Conservation (phyloP, 2,888 invertebrate species). For the Choreutis nemorana region DNA sequence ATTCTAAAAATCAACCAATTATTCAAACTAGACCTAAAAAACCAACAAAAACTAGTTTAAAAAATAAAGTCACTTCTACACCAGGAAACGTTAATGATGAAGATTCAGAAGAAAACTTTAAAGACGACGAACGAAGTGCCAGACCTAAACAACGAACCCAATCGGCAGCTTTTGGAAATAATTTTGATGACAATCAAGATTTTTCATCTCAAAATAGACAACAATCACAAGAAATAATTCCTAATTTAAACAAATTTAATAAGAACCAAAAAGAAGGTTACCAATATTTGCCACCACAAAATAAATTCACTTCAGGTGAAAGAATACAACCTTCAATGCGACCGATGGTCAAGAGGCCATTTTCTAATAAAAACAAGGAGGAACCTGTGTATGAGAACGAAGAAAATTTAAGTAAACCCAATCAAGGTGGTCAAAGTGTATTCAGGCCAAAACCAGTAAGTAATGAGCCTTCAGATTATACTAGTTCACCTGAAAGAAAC, state of each 20-base stretch:
- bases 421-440: too few relatives aligned
- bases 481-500: too few relatives aligned
- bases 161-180: too few relatives aligned
- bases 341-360: background rate
- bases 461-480: too few relatives aligned
- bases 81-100: background rate
- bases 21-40: background rate
- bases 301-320: slow-evolving; percentile 11
- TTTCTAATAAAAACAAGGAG: too few relatives aligned
- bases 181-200: too few relatives aligned
- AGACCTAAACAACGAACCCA: background rate
- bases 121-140: background rate
- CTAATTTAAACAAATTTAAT: too few relatives aligned
- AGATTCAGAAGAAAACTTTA: background rate
- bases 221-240: slow-evolving; percentile 1
- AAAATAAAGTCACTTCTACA: too few relatives aligned
- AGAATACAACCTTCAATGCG: background rate
- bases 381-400: too few relatives aligned
- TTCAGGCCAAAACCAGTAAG: too few relatives aligned
- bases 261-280: slow-evolving; percentile 15
- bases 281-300: slow-evolving; percentile 18
- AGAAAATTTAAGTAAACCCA: too few relatives aligned
- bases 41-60: background rate
- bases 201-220: background rate
- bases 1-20: background rate